Evolutionary conservation across 2,797 vertebrate species (phyloP), one percentile per base, ranked within the genome.

Genomic region (Cirrhinus mrigala): DNA sequence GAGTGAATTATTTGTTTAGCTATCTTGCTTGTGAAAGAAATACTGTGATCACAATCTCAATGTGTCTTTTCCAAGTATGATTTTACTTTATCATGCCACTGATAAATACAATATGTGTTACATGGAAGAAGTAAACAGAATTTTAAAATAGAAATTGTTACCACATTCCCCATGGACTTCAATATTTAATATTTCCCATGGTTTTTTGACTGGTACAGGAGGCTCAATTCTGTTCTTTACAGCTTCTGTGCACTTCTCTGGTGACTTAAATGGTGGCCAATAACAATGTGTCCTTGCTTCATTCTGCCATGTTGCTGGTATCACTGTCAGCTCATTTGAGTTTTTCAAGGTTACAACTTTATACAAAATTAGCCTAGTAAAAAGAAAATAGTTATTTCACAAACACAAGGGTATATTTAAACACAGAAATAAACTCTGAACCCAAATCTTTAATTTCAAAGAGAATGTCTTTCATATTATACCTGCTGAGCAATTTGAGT

Each of bases 261-360:
- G 79, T 70, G 79, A 44, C 37, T 70, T 81, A 18, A 70, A 70
- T 40, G 50, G 48, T 10, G 79, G 79, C 79, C 64, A 70, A 22
- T 37, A 12, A 8, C 64, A 54, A 12, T 81, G 64, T 37, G 33
- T 40, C 16, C 37, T 71, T 22, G n/a, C 37, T 46, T 81, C 64
- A 54, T 64, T 81, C 4, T 71, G n/a, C 79, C 79, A 81, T 27
- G 40, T 58, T 24, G 52, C 16, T 56, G 79, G 48, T 24, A 71
- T 48, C 22, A 82, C 80, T 40, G 54, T 56, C 52, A 46, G 22
- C 16, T 82, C 80, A 15, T 40, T 12, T 37, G 68, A 82, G 5
- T n/a, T 11, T 75, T 20, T 16, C 68, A 82, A 24, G 50, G 68
- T 82, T 71, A 82, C 46, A 12, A 82, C 68, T 27, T 68, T 52